A percentile compares a stretch with the other conserved stretches of the same genome.
Conservation (phyloP, 1,140 invertebrate genomes). For the Megathymus violae region DNA sequence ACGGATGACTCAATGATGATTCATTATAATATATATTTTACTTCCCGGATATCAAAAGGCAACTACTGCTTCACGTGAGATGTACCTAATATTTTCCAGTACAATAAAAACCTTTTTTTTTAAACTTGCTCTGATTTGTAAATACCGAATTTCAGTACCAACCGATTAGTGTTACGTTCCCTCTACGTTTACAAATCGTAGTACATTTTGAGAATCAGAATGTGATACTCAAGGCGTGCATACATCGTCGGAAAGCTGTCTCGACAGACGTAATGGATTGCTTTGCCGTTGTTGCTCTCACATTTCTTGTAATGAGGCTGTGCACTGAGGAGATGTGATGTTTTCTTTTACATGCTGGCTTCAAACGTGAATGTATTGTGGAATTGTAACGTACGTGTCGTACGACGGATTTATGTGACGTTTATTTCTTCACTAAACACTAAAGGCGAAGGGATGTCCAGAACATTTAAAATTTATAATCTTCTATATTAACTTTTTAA, state of each 20-base stretch:
- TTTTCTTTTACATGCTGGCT: constrained; percentile 17
- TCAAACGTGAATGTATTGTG: constrained; percentile 18
- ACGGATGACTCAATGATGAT: too few relatives aligned
- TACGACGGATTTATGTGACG: constrained; percentile 22
- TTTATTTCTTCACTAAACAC: constrained; percentile 18
- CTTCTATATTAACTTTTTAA: constrained; percentile 1
- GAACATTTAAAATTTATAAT: constrained; percentile 3
- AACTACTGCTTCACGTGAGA: too few relatives aligned
- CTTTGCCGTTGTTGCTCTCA: constrained; percentile 9
- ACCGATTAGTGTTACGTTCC: neutral
- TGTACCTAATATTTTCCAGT: too few relatives aligned
- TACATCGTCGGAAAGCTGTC: constrained; percentile 12
- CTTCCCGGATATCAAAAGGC: too few relatives aligned
- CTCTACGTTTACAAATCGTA: neutral
- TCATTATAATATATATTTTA: too few relatives aligned
- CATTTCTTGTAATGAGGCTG: constrained; percentile 30
- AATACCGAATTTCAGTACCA: too few relatives aligned
- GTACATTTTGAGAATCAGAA: neutral
- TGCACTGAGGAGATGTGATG: constrained; percentile 13
- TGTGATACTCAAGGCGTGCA: constrained; percentile 18
- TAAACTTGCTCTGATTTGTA: too few relatives aligned
- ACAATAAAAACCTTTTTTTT: too few relatives aligned
- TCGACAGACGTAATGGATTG: constrained; percentile 27
- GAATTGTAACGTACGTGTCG: constrained; percentile 2
- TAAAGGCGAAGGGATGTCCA: neutral